Conservation (phyloP, 2,113 vertebrate genomes). For the Cettia cetti region DNA sequence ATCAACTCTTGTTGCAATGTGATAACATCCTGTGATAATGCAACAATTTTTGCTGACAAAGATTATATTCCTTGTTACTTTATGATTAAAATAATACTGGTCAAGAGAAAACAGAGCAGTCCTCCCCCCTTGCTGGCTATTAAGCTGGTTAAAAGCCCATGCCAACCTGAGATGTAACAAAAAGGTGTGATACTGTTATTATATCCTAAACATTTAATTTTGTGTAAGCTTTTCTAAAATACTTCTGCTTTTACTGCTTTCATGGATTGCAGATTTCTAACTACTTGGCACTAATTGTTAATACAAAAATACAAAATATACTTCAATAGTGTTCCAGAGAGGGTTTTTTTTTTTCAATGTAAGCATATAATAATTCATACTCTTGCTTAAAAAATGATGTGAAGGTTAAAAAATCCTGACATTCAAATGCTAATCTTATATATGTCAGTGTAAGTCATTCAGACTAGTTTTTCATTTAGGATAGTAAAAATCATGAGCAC, state of each 20-base stretch:
- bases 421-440: neutral
- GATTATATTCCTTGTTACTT: neutral
- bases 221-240: neutral
- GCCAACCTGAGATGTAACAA: accelerated
- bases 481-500: neutral
- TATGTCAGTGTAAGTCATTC: too few relatives aligned
- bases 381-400: neutral
- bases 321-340: neutral
- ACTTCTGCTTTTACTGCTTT: neutral
- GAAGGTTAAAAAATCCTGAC: neutral
- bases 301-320: neutral
- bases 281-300: neutral
- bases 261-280: neutral
- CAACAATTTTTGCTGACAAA: neutral
- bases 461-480: neutral
- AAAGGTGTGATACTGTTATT: neutral
- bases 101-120: neutral
- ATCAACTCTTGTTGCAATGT: neutral
- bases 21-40: neutral
- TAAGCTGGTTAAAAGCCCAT: neutral
- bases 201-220: neutral
- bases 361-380: neutral
- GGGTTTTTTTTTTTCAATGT: neutral
- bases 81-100: neutral
- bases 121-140: neutral